Base-by-base conservation (phyloP, 2,113 vertebrate genomes). In the Lophotis ruficrista region DNA sequence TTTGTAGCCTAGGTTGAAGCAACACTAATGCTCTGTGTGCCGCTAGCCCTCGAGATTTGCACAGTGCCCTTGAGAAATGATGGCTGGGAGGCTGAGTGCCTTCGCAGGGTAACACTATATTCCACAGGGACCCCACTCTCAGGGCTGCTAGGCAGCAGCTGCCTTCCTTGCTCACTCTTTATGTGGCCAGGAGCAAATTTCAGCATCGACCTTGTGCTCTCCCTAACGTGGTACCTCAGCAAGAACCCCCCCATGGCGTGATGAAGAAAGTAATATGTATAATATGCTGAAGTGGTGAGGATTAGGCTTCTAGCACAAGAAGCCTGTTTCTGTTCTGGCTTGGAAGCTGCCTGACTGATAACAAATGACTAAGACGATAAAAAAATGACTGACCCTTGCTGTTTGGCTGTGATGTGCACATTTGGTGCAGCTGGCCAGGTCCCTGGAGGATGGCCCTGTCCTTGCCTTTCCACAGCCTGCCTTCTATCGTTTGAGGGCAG, bases 251-350 rank as follows among this genome's bases (percentile, higher is more conserved):
- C 8, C 12, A 1, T 0, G 33, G 53, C 3, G 31, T 57, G 25
- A 27, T 23, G 65, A 70, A 41, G 27, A 14, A 56, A 68, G 22
- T 17, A 62, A 24, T 7, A 1, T 0, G 1, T 14, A 1, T 0
- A 21, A 47, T 37, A 23, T 10, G 25, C 38, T 60, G 47, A 58
- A 71, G 73, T 35, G 53, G 21, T 30, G 25, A 18, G 30, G 15
- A 17, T 50, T 38, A 41, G 56, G 38, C 48, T 96, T 65, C 64
- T 14, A 69, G 85, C 33, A 41, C 17, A 19, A 45, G 57, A 31
- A 60, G 14, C 12, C 4, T 24, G 17, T 56, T 87, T 85, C 57
- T 69, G 21, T 76, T 48, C 48, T 72, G 66, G 16, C 41, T 88
- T 43, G 43, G 57, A n/a, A 79, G 73, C 45, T 90, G 50, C 60